Base-by-base conservation (phyloP, 2,888 invertebrate genomes). In the Suillia variegata region DNA sequence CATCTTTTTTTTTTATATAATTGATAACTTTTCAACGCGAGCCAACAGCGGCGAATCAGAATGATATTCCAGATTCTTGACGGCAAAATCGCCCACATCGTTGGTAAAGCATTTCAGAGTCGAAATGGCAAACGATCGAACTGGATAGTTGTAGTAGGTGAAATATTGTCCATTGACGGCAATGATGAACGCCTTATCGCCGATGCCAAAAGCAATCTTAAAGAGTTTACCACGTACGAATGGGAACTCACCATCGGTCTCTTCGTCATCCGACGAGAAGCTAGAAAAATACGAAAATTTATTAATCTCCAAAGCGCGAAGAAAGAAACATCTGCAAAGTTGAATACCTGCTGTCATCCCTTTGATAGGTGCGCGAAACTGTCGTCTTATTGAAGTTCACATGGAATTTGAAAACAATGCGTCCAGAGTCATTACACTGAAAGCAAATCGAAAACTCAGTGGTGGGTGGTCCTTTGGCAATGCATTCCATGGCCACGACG, bases 131-230 rank as follows among this genome's bases (percentile, higher is more conserved):
- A 81, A 81, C 1, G 71, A 70, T 15, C 71, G 76, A 12, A 76
- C 66, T 1, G 82, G 82, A 61, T 77, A 82, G 55, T 81, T 81
- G 59, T 79, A 81, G 48, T 82, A 82, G 17, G 80, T 82, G 31
- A 78, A 82, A 52, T 79, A 81, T 67, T 76, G 79, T 1, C 82
- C 81, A 69, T 81, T 81, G 18, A 81, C 79, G 12, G 81, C 82
- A 26, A 81, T 76, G 2, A 80, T 67, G 47, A 81, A 78, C 10
- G 82, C 76, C 20, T 78, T 77, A 64, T 81, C 81, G 6, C 81
- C 79, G 33, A 80, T 69, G 6, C 81, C 81, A 34, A 81, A 81
- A 2, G 81, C 81, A 31, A 81, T 79, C 65, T 79, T 81, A 31
- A 81, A 81, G 3, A 78, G 67, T 53, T 80, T 80, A 15, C 82